Evolutionary conservation across 2,888 invertebrate species (phyloP).

Genomic region (Drosophila prostipennis): DNA sequence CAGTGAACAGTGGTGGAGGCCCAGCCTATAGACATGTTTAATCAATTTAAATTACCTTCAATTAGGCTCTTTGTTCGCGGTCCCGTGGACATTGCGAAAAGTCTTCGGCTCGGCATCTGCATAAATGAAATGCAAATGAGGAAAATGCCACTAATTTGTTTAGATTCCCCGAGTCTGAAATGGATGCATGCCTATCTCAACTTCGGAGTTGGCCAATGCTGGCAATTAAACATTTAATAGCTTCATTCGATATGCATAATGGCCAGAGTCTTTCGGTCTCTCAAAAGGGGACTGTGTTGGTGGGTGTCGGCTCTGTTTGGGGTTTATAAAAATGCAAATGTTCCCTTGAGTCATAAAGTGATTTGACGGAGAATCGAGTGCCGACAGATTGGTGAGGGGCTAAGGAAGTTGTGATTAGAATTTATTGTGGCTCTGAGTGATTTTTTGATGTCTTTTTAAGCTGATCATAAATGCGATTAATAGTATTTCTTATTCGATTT

Average conservation of each 20-base stretch:
- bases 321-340: constrained; percentile 59
- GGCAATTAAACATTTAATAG: constrained; percentile 73
- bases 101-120: constrained; percentile 40
- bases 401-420: constrained; percentile 12
- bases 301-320: constrained; percentile 61
- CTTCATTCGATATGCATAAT: constrained; percentile 77
- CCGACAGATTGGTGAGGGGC: constrained; percentile 12
- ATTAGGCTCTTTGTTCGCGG: constrained; percentile 70
- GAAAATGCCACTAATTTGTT: constrained; percentile 56
- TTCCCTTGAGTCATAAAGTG: constrained; percentile 64
- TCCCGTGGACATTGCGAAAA: constrained; percentile 41
- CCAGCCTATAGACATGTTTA: constrained; percentile 53
- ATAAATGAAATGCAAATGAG: constrained; percentile 46
- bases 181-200: constrained; percentile 47
- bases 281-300: constrained; percentile 46
- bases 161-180: constrained; percentile 30
- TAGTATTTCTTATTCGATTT: neutral
- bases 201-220: constrained; percentile 39
- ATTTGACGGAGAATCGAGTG: constrained; percentile 42
- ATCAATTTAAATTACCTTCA: constrained; percentile 79
- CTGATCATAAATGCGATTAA: constrained; percentile 15
- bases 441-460: constrained; percentile 27
- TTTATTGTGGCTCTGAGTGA: constrained; percentile 14
- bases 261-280: constrained; percentile 32
- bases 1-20: constrained; percentile 17